Percentiles rank a stretch among this genome's conserved stretches.
phyloP scores from a whole-genome alignment of 1,140 invertebrate genomes.

The Drosophila varians region DNA sequence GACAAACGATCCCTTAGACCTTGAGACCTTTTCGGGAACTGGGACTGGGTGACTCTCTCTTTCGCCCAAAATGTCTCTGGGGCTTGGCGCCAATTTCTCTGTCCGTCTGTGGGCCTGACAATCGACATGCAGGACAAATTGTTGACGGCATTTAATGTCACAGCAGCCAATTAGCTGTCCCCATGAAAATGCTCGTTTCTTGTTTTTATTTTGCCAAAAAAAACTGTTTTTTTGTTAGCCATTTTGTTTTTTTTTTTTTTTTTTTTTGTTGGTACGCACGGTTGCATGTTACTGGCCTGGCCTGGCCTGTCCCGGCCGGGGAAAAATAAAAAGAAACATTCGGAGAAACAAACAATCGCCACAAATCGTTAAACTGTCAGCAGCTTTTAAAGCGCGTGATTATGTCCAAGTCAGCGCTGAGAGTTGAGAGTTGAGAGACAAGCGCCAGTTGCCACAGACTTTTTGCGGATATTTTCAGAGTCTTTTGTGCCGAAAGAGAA shows the following conservation, averaged over 20 bases:
- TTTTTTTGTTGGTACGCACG: constrained; percentile 64
- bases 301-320: too few species aligned
- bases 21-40: not conserved
- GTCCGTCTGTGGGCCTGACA: constrained; percentile 55
- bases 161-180: constrained; percentile 80
- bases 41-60: constrained; percentile 14
- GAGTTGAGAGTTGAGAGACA: constrained; percentile 41
- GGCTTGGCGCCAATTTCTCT: constrained; percentile 75
- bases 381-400: constrained; percentile 79
- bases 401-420: constrained; percentile 67
- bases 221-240: constrained; percentile 25
- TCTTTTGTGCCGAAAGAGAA: constrained; percentile 47
- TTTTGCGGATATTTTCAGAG: not conserved
- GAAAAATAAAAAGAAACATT: constrained; percentile 40
- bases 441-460: constrained; percentile 51
- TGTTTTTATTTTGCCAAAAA: constrained; percentile 42
- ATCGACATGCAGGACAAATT: constrained; percentile 81
- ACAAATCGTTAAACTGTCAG: constrained; percentile 83
- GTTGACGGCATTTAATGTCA: constrained; percentile 81
- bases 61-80: constrained; percentile 38
- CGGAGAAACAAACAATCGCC: constrained; percentile 71
- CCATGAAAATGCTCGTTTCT: constrained; percentile 74
- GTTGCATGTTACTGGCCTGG: constrained; percentile 73
- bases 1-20: constrained; percentile 53
- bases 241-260: constrained; percentile 36